Percentiles rank a stretch among this genome's conserved stretches.
phyloP scores from a whole-genome alignment of 2,113 vertebrate species.

The Rhadina sibilatrix region DNA sequence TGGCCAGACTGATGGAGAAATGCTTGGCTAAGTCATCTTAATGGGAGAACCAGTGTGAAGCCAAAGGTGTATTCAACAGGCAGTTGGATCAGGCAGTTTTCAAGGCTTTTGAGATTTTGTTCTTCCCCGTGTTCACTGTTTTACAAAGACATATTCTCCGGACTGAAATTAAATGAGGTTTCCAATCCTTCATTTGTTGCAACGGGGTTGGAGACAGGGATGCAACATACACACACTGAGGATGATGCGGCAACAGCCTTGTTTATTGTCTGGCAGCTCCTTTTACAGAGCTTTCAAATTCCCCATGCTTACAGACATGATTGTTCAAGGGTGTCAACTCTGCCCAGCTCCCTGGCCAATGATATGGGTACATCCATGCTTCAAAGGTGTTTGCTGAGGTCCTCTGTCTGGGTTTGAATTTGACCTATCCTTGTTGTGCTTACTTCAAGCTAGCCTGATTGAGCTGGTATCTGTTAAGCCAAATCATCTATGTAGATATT shows the following conservation, averaged over 20 bases:
- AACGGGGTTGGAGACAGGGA: not conserved
- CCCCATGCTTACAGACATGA: not conserved
- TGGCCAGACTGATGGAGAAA: not conserved
- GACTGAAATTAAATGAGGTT: not conserved
- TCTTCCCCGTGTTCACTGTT: not conserved
- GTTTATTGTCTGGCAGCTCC: not conserved
- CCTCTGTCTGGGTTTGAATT: not conserved
- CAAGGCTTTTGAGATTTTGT: not conserved
- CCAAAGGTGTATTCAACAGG: not conserved
- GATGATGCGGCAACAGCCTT: not conserved
- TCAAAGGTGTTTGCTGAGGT: not conserved
- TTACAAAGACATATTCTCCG: not conserved
- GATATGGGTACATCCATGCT: not conserved
- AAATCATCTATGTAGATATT: not conserved
- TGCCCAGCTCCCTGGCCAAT: not conserved
- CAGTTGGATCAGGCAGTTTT: not conserved
- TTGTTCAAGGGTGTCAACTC: not conserved
- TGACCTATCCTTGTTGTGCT: not conserved
- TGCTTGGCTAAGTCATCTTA: not conserved
- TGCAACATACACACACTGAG: not conserved
- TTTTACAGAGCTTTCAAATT: not conserved
- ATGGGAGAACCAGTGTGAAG: not conserved
- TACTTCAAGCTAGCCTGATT: not conserved
- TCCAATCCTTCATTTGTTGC: not conserved
- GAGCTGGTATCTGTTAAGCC: not conserved